Evolutionary conservation across 37 sponge, comb jelly and placozoan species (phyloP), one percentile per base, ranked within the genome.

Genomic region (Tethya wilhelma): DNA sequence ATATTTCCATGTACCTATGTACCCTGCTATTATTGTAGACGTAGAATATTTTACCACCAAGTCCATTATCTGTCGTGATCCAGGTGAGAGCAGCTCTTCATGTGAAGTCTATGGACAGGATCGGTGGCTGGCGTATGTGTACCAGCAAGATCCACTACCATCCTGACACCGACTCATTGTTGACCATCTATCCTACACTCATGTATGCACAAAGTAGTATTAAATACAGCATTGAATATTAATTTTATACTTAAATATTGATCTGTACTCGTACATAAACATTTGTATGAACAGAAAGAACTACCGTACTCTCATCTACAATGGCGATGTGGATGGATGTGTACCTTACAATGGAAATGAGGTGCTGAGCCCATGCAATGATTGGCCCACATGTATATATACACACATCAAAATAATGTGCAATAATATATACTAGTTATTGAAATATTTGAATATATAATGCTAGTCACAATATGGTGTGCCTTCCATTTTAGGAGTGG

Each of bases 281-380:
- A 22, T 32, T 79, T 45, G 33, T 20, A 46, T 49, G 22, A 34
- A 0, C 66, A 89, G 90, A 28, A 71, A 81, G 55, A 83, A 56
- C 28, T 93, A 93, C 41, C 93, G 86, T 7, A 79, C 83, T 55
- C 65, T 93, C 4, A 93, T 93, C 31, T 93, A 68, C 82, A 93
- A 88, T 75, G 93, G 93, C 25, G 93, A 93, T 64, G 93, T 88
- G 34, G 93, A 93, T 59, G 93, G 90, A 1, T 87, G 90, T 75
- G 93, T 93, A 12, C 93, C 93, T 30, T 93, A 81, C 70, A 84
- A 46, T 55, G 93, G 85, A 32, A 81, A 88, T 84, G 93, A 93
- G 77, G 91, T 86, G 32, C 4, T 60, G 38, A n/a, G 8, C 1
- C 73, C 26, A 30, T 77, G 29, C 3, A 44, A 40, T 45, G 22